Percentiles rank a stretch among this genome's conserved stretches.
These are phyloP conservation scores for Pyrrhura leucotis DNA, from an alignment of 2,797 vertebrate species.

Conservation along the genomic window DNA sequence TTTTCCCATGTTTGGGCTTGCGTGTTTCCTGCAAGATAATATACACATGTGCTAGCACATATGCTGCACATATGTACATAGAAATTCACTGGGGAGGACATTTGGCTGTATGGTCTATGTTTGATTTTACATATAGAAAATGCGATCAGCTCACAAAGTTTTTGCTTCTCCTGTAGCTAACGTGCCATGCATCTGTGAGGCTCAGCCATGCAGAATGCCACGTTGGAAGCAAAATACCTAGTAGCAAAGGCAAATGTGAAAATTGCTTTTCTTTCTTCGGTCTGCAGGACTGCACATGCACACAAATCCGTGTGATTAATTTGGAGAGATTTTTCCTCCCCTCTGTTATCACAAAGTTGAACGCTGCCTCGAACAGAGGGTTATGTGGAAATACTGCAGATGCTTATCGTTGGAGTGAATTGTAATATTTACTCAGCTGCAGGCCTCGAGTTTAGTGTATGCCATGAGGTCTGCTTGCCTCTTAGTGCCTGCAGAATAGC, in stretches of 20 bases:
- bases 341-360: background rate
- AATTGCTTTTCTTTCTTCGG: background rate
- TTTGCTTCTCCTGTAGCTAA: slow-evolving; percentile 37
- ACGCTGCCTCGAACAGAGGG: background rate
- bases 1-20: slow-evolving; percentile 54
- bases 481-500: background rate
- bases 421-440: slow-evolving; percentile 55
- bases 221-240: background rate
- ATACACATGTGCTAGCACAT: slow-evolving; percentile 30
- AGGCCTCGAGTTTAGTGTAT: background rate
- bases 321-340: background rate
- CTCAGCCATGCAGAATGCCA: slow-evolving; percentile 45
- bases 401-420: background rate
- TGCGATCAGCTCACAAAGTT: background rate
- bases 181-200: slow-evolving; percentile 46
- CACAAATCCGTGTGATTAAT: background rate
- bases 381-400: background rate
- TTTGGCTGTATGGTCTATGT: background rate
- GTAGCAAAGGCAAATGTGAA: background rate
- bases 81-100: background rate
- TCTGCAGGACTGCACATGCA: background rate
- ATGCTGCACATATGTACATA: slow-evolving; percentile 47
- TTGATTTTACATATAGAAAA: background rate
- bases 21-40: slow-evolving; percentile 51
- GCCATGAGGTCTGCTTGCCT: background rate